Evolutionary conservation across 1,140 invertebrate genomes (phyloP).

Genomic region (Anoplophora glabripennis): DNA sequence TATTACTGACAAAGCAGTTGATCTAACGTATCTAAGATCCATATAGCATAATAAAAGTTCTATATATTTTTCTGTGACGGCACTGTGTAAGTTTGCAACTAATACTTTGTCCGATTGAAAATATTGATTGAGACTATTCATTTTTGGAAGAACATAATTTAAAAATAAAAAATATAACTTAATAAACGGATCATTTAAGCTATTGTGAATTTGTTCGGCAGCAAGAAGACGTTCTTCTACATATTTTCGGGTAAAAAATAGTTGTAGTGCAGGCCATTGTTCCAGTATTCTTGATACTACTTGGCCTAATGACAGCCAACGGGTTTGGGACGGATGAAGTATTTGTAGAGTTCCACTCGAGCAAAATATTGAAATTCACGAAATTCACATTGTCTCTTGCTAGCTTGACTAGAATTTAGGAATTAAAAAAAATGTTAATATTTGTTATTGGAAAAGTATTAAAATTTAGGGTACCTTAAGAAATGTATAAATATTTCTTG

Average conservation of each 20-base stretch:
- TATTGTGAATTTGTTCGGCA: conserved; percentile 9
- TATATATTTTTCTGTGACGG: background rate
- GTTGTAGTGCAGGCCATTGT: conserved; percentile 9
- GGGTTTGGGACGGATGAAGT: conserved; percentile 18
- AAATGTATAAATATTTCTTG: no score
- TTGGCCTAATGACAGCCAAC: conserved; percentile 17
- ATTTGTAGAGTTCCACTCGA: conserved; percentile 17
- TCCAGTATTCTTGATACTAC: conserved; percentile 19
- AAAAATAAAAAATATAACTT: conserved; percentile 17
- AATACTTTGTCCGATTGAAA: conserved; percentile 4
- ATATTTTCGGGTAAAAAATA: conserved; percentile 11
- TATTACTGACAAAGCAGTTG: background rate
- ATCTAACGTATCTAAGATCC: background rate
- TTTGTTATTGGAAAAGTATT: no score
- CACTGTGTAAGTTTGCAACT: background rate
- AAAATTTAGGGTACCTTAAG: no score
- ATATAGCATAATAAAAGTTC: background rate
- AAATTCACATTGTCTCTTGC: conserved; percentile 36
- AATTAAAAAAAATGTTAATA: no score
- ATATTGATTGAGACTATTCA: conserved; percentile 9
- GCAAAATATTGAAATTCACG: conserved; percentile 16
- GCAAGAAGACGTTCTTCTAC: conserved; percentile 1
- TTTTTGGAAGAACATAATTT: conserved; percentile 13
- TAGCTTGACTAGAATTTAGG: no score
- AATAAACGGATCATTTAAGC: conserved; percentile 5